Percentiles rank a stretch among this genome's conserved stretches.
Evolutionary conservation across 2,113 vertebrate species (phyloP).

Genomic region (Jaculus jaculus): DNA sequence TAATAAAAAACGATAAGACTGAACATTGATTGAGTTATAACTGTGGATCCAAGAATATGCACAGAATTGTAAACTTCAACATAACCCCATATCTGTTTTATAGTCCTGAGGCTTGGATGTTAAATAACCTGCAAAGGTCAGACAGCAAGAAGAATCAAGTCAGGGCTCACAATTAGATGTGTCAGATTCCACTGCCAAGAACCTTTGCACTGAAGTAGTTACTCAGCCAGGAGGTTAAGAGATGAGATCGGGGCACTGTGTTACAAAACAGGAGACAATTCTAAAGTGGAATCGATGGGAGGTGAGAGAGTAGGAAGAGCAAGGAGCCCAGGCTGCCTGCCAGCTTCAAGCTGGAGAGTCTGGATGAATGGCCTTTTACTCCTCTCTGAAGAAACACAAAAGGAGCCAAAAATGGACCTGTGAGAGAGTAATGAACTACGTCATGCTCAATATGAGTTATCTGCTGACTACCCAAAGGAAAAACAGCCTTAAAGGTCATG

Average conservation of each 20-base stretch:
- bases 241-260: background rate
- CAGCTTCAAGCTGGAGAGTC: background rate
- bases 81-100: background rate
- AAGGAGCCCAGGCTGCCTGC: background rate
- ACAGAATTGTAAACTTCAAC: background rate
- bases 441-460: background rate
- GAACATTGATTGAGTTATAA: background rate
- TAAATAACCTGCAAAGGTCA: background rate
- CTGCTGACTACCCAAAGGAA: background rate
- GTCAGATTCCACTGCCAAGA: background rate
- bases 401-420: background rate
- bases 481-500: background rate
- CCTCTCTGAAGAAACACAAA: background rate
- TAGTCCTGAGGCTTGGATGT: background rate
- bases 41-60: background rate
- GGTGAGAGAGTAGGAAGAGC: background rate
- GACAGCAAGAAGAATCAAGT: background rate
- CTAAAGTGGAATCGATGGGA: conserved; percentile 32
- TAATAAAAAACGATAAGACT: background rate
- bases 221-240: background rate
- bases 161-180: background rate
- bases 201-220: background rate
- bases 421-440: background rate
- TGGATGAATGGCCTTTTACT: background rate
- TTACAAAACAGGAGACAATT: conserved; percentile 15